These are phyloP conservation scores for Myoxocephalus aenaeus DNA, from an alignment of 2,797 vertebrate genomes.

Conservation along the genomic window DNA sequence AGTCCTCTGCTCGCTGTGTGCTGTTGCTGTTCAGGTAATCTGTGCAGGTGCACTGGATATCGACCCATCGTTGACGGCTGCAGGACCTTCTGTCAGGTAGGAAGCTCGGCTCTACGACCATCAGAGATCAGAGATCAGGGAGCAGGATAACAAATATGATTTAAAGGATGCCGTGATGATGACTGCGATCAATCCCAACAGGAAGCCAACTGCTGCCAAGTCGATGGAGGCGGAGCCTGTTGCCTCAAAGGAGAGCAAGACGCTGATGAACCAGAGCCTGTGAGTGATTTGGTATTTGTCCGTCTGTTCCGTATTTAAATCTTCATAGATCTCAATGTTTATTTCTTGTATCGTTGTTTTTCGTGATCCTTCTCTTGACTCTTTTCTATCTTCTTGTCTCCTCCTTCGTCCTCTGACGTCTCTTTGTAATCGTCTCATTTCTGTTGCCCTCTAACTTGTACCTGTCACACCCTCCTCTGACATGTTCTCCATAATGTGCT, in stretches of 20 bases:
- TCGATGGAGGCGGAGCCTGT: constrained; percentile 24
- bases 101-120: too few species aligned
- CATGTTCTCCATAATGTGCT: not conserved
- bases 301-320: too few species aligned
- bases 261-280: constrained; percentile 14
- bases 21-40: constrained; percentile 73
- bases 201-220: constrained; percentile 66
- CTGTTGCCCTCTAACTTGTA: not conserved
- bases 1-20: not conserved
- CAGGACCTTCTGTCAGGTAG: constrained; percentile 82
- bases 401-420: not conserved
- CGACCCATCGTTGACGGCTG: constrained; percentile 83
- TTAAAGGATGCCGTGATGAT: not conserved
- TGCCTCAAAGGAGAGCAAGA: constrained; percentile 28
- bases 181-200: constrained; percentile 24
- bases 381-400: not conserved
- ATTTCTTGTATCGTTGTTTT: too few species aligned
- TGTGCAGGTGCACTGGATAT: constrained; percentile 86
- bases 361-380: not conserved
- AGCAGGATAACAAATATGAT: not conserved
- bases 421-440: not conserved
- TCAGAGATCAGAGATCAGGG: too few species aligned
- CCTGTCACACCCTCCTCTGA: too few species aligned
- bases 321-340: too few species aligned
- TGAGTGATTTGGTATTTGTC: constrained; percentile 29